Evolutionary conservation across 1,140 invertebrate species (phyloP).

Genomic region (Heliconius eleuchia): DNA sequence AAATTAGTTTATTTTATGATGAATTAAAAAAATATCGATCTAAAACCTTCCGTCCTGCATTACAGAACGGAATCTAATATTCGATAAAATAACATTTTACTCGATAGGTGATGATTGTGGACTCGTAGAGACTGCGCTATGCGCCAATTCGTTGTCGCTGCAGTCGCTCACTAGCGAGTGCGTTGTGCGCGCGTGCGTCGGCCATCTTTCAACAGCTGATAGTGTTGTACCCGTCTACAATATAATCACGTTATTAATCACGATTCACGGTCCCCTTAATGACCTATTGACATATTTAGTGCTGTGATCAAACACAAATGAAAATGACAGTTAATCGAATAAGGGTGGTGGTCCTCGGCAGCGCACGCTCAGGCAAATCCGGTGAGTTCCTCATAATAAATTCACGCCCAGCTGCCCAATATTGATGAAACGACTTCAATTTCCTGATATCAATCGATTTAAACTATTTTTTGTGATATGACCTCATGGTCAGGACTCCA

Average conservation of each 20-base stretch:
- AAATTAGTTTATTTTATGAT: not conserved
- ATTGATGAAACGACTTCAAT: constrained; percentile 19
- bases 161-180: constrained; percentile 77
- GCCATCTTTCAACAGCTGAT: constrained; percentile 64
- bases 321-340: constrained; percentile 84
- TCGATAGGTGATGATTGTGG: constrained; percentile 41
- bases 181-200: constrained; percentile 70
- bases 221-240: constrained; percentile 37
- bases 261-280: constrained; percentile 40
- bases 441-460: constrained; percentile 36
- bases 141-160: constrained; percentile 69
- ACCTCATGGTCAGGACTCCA: constrained; percentile 37
- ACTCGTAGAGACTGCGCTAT: constrained; percentile 55
- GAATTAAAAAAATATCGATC: not conserved
- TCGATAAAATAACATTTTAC: not conserved
- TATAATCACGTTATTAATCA: not conserved
- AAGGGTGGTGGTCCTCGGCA: constrained; percentile 86
- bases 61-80: not conserved
- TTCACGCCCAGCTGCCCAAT: constrained; percentile 26
- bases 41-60: not conserved
- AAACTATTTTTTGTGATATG: constrained; percentile 38
- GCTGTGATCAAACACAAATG: constrained; percentile 66
- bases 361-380: constrained; percentile 86
- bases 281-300: constrained; percentile 54
- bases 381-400: constrained; percentile 53